A percentile compares a stretch with the other conserved stretches of the same genome.
phyloP scores from a whole-genome alignment of 2,797 vertebrate species.

The Leucoraja ocellata region DNA sequence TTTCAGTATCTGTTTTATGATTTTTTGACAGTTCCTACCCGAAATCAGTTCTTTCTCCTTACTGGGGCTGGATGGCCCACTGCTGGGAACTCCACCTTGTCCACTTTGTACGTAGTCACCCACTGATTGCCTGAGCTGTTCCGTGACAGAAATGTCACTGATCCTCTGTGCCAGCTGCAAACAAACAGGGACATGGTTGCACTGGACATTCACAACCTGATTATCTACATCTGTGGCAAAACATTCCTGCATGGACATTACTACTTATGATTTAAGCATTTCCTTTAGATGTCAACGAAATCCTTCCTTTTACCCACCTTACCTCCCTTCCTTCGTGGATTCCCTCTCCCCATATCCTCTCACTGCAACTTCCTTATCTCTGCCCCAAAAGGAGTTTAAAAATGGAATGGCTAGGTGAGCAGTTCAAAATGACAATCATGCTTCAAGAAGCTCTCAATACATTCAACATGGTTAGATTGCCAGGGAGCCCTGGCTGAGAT shows the following conservation, averaged over 20 bases:
- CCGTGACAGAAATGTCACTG: neutral
- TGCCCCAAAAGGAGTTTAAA: neutral
- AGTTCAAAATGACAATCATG: neutral
- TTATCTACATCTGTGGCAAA: neutral
- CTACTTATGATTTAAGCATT: neutral
- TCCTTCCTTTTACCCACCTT: neutral
- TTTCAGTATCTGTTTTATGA: neutral
- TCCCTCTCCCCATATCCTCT: neutral
- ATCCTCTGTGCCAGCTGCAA: neutral
- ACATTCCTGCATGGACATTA: neutral
- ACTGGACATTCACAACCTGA: neutral
- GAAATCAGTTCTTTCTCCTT: neutral
- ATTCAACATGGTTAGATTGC: neutral
- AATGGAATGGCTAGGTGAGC: neutral
- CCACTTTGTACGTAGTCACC: neutral
- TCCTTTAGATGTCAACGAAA: neutral
- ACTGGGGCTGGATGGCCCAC: neutral
- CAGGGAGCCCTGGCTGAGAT: neutral
- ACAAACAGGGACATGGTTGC: neutral
- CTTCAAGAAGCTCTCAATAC: neutral
- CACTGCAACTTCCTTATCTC: neutral
- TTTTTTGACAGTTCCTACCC: neutral
- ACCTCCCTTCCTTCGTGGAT: no score
- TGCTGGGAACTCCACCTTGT: neutral
- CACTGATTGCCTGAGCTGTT: neutral